Evolutionary conservation across 2,888 invertebrate species (phyloP).

Genomic region (Ectemnius cavifrons): DNA sequence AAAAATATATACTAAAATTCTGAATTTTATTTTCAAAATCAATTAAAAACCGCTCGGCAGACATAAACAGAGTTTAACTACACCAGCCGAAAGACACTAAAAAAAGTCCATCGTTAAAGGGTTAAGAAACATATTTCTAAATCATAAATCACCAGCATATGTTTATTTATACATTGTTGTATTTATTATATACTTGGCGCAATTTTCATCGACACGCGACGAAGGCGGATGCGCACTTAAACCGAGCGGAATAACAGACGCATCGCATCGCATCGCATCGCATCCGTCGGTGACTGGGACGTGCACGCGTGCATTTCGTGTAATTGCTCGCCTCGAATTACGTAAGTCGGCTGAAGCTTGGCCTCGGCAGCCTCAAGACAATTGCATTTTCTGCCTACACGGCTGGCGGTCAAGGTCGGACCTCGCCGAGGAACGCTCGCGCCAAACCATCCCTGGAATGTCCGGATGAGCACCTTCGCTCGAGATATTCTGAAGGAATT

Average conservation of each 20-base stretch:
- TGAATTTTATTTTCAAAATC: too few species aligned
- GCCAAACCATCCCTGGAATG: constrained; percentile 22
- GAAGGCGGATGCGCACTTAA: constrained; percentile 30
- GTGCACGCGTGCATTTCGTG: constrained; percentile 56
- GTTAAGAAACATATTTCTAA: too few species aligned
- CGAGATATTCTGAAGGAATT: constrained; percentile 8
- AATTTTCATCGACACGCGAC: not conserved
- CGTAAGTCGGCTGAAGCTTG: constrained; percentile 9
- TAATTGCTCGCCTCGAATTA: constrained; percentile 51
- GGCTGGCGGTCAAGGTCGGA: constrained; percentile 56
- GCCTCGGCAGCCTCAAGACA: constrained; percentile 34
- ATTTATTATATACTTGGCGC: too few species aligned
- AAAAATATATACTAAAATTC: too few species aligned
- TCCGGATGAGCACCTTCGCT: not conserved
- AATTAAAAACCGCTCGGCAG: too few species aligned
- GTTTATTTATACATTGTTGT: too few species aligned
- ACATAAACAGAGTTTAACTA: too few species aligned
- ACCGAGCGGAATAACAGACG: constrained; percentile 42
- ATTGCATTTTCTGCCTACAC: constrained; percentile 56
- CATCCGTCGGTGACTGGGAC: constrained; percentile 24
- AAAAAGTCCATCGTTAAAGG: too few species aligned
- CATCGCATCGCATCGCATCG: constrained; percentile 9
- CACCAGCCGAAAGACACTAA: too few species aligned
- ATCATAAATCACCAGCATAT: too few species aligned
- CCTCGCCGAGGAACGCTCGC: constrained; percentile 17